Conservation (phyloP, 2,113 vertebrate species). For the Sporophila hypoxantha region DNA sequence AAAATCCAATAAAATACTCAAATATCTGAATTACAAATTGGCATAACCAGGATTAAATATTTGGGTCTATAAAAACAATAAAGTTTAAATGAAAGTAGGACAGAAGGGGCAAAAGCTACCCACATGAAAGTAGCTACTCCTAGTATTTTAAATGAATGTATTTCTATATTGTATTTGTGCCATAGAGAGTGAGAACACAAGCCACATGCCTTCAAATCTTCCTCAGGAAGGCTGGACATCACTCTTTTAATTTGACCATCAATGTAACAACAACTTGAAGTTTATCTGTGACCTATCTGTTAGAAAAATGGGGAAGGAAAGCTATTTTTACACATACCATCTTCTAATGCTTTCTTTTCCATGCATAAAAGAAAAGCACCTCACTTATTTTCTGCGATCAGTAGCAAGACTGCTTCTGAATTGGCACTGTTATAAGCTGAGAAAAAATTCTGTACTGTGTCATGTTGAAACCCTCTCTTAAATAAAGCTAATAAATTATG, state of each 20-base stretch:
- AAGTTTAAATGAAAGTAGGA: neutral
- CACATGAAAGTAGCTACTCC: neutral
- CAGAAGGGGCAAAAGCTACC: neutral
- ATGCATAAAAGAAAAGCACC: neutral
- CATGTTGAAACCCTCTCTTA: neutral
- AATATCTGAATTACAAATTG: neutral
- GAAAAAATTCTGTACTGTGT: neutral
- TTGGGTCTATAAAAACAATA: neutral
- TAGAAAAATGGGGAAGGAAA: neutral
- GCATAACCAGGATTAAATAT: neutral
- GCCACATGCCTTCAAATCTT: neutral
- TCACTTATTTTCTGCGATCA: neutral
- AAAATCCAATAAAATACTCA: neutral
- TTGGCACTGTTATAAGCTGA: neutral
- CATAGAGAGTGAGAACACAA: neutral
- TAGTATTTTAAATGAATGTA: neutral
- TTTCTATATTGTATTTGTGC: neutral
- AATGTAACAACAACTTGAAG: neutral
- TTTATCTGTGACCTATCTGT: neutral
- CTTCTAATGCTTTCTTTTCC: neutral
- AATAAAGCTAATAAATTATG: neutral
- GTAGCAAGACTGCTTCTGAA: neutral
- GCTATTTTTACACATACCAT: neutral
- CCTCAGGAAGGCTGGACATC: neutral
- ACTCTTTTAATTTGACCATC: neutral